phyloP scores from a whole-genome alignment of 2,113 vertebrate genomes.

The Nymphicus hollandicus region DNA sequence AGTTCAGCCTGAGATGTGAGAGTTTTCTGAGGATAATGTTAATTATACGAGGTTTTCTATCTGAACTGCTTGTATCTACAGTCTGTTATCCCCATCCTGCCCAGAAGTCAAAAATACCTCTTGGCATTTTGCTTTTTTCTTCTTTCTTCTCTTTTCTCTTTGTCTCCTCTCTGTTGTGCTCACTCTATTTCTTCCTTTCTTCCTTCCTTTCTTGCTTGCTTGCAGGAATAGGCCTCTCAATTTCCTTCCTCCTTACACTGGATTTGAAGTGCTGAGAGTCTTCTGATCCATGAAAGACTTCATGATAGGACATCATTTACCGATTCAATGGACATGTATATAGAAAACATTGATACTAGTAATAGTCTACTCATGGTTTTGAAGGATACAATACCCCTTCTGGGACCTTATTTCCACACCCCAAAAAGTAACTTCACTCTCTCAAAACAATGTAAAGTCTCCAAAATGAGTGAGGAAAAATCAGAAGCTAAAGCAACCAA shows the following conservation, averaged over 20 bases:
- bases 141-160: not conserved
- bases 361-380: not conserved
- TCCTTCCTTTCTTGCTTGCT: not conserved
- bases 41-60: not conserved
- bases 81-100: not conserved
- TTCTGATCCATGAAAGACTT: not conserved
- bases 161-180: not conserved
- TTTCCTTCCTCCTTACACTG: not conserved
- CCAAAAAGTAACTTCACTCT: not conserved
- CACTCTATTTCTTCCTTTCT: not conserved
- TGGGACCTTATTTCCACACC: not conserved
- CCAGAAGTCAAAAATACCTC: not conserved
- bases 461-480: not conserved
- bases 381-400: not conserved
- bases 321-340: not conserved
- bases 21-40: not conserved
- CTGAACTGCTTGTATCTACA: not conserved
- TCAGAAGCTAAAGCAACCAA: not conserved
- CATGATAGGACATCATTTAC: not conserved
- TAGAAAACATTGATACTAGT: not conserved
- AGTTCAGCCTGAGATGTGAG: not conserved
- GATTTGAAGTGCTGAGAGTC: not conserved
- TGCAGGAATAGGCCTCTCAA: not conserved
- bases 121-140: not conserved
- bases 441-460: not conserved